Base-by-base conservation (phyloP, 2,113 vertebrate genomes). In the Silurus asotus region DNA sequence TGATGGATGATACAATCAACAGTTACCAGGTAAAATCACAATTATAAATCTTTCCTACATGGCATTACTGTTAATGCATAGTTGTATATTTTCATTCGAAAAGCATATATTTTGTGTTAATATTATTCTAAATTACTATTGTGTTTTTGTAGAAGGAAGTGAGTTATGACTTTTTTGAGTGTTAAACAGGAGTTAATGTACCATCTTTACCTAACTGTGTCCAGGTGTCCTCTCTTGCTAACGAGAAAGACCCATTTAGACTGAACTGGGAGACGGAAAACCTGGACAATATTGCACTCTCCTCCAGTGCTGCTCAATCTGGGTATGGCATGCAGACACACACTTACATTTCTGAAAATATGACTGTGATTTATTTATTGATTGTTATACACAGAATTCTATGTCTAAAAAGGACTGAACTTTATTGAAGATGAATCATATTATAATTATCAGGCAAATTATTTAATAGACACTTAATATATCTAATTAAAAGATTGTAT, bases 241-340 rank as follows among this genome's bases (percentile, higher is more conserved):
- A 94, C 64, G 97, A 99, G 89, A 96, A 92, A 90, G 97, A 96
- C 88, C 96, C 96, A 0, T 97, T 96, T 92, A 95, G 96, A 85
- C 93, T 98, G 84, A 98, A 96, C 92, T 97, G 97, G 97, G 96
- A 96, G 82, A 94, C 95, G 45, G 98, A 99, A 88, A 96, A 97
- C 90, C 91, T 99, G 93, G 98, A 99, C 94, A 99, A 99, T 3
- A 95, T 99, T 89, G 97, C 96, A 70, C 94, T 99, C 90, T 98
- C 97, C 86, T 97, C 96, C 88, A 99, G 97, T 86, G 97, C 98
- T 80, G 94, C 98, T 88, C 97, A 99, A 93, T 99, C 98, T 84
- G 97, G 98, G 98, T 99, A 91, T 92, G 97, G 48, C 37, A 84
- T 49, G 64, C 13, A 86, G n/a, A 65, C 23, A 58, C 86, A 61